Percentiles rank a stretch among this genome's conserved stretches.
phyloP scores from a whole-genome alignment of 2,888 invertebrate species.

The Platypus cylindrus region DNA sequence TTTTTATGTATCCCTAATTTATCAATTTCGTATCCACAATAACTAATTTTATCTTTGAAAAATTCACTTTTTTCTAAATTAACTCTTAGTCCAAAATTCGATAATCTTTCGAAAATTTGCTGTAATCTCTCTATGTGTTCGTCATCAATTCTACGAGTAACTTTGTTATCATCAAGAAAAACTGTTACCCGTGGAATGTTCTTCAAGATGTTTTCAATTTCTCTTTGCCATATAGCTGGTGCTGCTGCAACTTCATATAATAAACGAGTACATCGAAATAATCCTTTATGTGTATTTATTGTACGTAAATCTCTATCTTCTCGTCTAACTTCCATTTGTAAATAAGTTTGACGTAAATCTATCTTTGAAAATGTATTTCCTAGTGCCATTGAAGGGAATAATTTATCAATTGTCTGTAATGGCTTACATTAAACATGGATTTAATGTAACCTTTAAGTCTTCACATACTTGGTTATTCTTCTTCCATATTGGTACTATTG shows the following conservation, averaged over 20 bases:
- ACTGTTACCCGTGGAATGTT: constrained; percentile 20
- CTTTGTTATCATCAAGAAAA: constrained; percentile 26
- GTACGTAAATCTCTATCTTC: constrained; percentile 20
- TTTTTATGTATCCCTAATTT: constrained; percentile 11
- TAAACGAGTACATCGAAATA: constrained; percentile 24
- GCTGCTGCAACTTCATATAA: constrained; percentile 24
- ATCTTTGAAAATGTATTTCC: constrained; percentile 18
- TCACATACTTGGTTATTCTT: constrained; percentile 11
- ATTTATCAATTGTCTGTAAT: constrained; percentile 11
- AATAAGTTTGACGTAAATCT: constrained; percentile 26
- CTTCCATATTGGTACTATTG: constrained; percentile 14
- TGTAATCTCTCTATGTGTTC: constrained; percentile 18
- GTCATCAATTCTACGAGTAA: constrained; percentile 18
- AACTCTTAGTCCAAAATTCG: constrained; percentile 20
- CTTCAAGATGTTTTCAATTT: constrained; percentile 20
- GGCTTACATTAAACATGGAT: constrained; percentile 8
- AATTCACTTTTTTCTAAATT: constrained; percentile 26
- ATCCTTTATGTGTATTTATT: constrained; percentile 27
- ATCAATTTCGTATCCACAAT: constrained; percentile 21
- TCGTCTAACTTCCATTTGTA: constrained; percentile 26
- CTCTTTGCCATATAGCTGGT: constrained; percentile 16
- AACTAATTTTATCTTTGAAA: constrained; percentile 22
- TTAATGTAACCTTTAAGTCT: constrained; percentile 12
- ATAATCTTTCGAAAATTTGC: constrained; percentile 17
- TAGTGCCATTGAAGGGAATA: constrained; percentile 18